These are phyloP conservation scores for Pleuronectes platessa DNA, from an alignment of 2,113 vertebrate species.

Conservation along the genomic window DNA sequence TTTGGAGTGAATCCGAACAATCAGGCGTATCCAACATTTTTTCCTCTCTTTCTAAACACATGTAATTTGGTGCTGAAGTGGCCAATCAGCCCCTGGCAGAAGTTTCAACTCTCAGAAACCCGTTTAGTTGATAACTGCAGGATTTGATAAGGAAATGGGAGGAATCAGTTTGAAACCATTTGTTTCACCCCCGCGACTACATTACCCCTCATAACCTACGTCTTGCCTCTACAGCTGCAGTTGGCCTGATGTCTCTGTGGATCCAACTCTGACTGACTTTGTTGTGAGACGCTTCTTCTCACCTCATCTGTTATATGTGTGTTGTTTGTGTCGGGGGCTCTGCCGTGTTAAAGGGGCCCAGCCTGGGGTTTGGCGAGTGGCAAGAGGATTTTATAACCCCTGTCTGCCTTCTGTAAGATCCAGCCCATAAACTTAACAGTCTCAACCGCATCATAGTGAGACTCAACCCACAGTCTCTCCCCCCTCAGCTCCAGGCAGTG, in stretches of 20 bases:
- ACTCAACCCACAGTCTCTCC: constrained; percentile 54
- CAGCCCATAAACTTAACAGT: constrained; percentile 73
- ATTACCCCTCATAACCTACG: no score
- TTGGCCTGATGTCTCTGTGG: constrained; percentile 8
- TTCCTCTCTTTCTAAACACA: neutral
- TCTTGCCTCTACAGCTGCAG: no score
- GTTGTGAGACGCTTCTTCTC: constrained; percentile 36
- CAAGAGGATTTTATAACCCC: constrained; percentile 57
- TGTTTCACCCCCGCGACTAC: neutral
- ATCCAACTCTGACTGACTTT: constrained; percentile 15
- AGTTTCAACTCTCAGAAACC: neutral
- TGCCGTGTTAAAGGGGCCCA: constrained; percentile 45
- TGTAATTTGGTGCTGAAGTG: neutral
- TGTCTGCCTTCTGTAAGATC: constrained; percentile 68
- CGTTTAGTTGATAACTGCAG: no score
- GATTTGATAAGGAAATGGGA: no score
- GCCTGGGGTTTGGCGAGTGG: constrained; percentile 59
- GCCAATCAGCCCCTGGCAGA: neutral
- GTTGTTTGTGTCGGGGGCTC: constrained; percentile 40
- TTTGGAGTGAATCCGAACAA: neutral
- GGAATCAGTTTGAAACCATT: no score
- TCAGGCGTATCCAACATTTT: neutral
- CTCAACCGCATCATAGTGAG: constrained; percentile 71
- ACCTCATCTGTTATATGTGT: constrained; percentile 51
- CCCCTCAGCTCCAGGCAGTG: constrained; percentile 52